Evolutionary conservation across 2,888 invertebrate species (phyloP).

Genomic region (Adelphocoris suturalis): DNA sequence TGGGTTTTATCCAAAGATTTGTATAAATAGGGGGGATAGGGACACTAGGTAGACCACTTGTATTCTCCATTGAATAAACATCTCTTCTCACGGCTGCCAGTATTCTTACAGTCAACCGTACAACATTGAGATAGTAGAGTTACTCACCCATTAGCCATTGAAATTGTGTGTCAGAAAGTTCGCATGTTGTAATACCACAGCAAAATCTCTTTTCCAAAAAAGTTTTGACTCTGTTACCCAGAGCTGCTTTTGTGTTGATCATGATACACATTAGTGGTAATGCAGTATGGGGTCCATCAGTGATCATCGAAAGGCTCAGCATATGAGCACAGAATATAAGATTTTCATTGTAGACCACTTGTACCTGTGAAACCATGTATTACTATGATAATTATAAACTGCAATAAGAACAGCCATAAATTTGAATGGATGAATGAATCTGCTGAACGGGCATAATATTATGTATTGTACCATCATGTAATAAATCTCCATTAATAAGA

Average conservation of each 20-base stretch:
- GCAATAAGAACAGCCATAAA: too few relatives aligned
- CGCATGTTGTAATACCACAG: neutral
- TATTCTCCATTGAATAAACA: too few relatives aligned
- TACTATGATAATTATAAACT: neutral
- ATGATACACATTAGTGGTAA: neutral
- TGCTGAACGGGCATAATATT: too few relatives aligned
- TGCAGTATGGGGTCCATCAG: neutral
- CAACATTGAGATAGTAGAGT: neutral
- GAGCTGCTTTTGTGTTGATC: neutral
- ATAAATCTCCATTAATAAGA: too few relatives aligned
- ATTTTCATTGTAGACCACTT: neutral
- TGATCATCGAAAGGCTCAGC: neutral
- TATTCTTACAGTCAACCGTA: too few relatives aligned
- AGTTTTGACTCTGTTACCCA: neutral
- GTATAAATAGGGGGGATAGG: too few relatives aligned
- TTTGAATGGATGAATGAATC: too few relatives aligned
- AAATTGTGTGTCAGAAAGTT: neutral
- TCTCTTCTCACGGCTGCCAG: too few relatives aligned
- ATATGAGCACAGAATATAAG: neutral
- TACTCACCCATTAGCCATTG: slow-evolving; percentile 11
- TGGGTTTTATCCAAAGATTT: too few relatives aligned
- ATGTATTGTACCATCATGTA: too few relatives aligned
- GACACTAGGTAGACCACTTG: too few relatives aligned
- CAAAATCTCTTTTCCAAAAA: neutral
- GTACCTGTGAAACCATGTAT: neutral